Evolutionary conservation across 2,888 invertebrate species (phyloP).

Genomic region (Protonemura montana): DNA sequence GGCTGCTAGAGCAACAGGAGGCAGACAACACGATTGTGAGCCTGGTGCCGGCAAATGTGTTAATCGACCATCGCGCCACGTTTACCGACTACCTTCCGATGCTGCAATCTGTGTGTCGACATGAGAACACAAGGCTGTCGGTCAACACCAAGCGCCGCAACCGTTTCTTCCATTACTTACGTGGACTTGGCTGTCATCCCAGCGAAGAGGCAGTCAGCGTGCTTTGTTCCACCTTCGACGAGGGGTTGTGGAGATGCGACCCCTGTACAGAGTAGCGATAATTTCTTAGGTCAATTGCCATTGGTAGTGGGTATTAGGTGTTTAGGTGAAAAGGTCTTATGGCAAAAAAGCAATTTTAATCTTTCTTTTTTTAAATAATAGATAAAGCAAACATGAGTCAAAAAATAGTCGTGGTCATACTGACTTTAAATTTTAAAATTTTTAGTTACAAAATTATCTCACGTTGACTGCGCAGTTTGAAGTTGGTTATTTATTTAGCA

Average conservation of each 20-base stretch:
- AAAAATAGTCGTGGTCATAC: too few species aligned
- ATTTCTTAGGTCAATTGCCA: too few species aligned
- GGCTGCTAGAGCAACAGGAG: constrained; percentile 58
- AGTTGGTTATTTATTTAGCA: too few species aligned
- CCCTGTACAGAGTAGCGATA: neutral
- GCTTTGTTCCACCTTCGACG: constrained; percentile 35
- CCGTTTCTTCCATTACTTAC: constrained; percentile 81
- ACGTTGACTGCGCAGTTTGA: too few species aligned
- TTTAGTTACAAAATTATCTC: too few species aligned
- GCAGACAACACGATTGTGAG: constrained; percentile 61
- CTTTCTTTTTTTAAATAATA: too few species aligned
- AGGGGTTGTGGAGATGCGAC: constrained; percentile 22
- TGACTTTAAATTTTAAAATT: too few species aligned
- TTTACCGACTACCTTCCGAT: constrained; percentile 74
- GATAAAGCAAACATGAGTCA: too few species aligned
- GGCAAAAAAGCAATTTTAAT: too few species aligned
- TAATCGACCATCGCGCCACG: constrained; percentile 65
- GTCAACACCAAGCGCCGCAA: constrained; percentile 71
- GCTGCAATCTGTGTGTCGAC: constrained; percentile 73
- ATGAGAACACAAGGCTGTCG: constrained; percentile 69
- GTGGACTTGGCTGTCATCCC: constrained; percentile 64
- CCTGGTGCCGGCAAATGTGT: constrained; percentile 61
- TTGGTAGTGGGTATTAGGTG: too few species aligned
- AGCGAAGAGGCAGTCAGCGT: constrained; percentile 56
- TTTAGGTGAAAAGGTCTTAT: too few species aligned